Base-by-base conservation (phyloP, 2,888 invertebrate genomes). In the Heliconius charithonia region DNA sequence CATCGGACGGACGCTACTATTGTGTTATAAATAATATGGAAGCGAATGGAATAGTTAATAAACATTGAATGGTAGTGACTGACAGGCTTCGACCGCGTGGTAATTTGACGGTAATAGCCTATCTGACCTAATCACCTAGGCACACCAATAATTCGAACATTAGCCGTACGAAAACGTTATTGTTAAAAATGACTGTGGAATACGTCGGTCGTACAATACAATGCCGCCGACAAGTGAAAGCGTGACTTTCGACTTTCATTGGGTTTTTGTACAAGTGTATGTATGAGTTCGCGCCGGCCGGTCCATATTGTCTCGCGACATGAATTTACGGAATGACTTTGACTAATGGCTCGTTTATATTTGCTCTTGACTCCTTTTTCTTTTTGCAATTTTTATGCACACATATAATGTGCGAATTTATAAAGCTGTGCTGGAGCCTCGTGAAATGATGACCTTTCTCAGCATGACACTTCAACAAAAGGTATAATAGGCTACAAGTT, bases 161-260 rank as follows among this genome's bases (percentile, higher is more conserved):
- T 87, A 86, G 83, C 83, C 82, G 80, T 82, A 85, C 85, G 86
- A 85, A 37, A 85, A 85, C 84, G 80, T 82, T 85, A 86, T 88
- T 90, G 90, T 91, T 88, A 88, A 90, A 92, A 92, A 91, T 89
- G 91, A 89, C 82, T 84, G 81, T 84, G 82, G 82, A 79, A 81
- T 83, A 80, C 77, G 80, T 81, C 87, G 85, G 88, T 82, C 86
- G 85, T 87, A 88, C 89, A 89, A 89, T 90, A 92, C 92, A 91
- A 91, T 91, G 89, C 89, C 87, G 90, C 87, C 89, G 89, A 89
- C 93, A 88, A 94, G 94, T 94, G 94, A 95, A 95, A 95, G 94
- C 92, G 91, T 91, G 87, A 93, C 94, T 95, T 94, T 95, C 94
- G 90, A 94, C 94, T 94, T 94, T 94, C 94, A 91, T 94, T 93